Evolutionary conservation across 2,888 invertebrate species (phyloP).

Genomic region (Imbricaverruca yamaguchii): DNA sequence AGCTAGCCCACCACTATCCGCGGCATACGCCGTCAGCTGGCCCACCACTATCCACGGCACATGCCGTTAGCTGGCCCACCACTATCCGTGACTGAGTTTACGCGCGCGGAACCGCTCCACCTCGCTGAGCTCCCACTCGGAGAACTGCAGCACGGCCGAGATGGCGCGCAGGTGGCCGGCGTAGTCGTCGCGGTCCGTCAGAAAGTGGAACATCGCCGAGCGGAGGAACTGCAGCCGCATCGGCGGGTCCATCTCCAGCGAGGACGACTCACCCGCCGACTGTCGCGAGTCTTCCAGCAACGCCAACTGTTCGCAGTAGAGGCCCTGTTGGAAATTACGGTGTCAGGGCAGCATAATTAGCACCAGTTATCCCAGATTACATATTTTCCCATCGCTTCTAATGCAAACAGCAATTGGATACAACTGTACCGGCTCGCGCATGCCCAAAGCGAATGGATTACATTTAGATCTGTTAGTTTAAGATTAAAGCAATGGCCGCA

Average conservation of each 20-base stretch:
- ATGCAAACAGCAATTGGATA: too few relatives aligned
- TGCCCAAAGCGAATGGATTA: too few relatives aligned
- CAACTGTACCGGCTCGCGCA: too few relatives aligned
- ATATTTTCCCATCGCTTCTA: too few relatives aligned
- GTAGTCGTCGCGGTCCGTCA: slow-evolving; percentile 80
- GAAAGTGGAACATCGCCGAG: slow-evolving; percentile 85
- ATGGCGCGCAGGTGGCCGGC: slow-evolving; percentile 82
- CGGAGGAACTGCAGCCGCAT: slow-evolving; percentile 85
- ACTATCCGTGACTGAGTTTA: not conserved
- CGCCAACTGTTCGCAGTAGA: slow-evolving; percentile 52
- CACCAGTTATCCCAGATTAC: too few relatives aligned
- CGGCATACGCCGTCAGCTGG: not conserved
- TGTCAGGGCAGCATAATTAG: too few relatives aligned
- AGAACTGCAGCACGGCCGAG: slow-evolving; percentile 82
- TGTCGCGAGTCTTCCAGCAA: slow-evolving; percentile 61
- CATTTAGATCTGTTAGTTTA: too few relatives aligned
- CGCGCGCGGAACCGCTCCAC: slow-evolving; percentile 50
- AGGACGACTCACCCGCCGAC: slow-evolving; percentile 37
- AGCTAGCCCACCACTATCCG: not conserved
- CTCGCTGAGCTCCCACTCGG: slow-evolving; percentile 67
- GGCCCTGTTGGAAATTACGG: slow-evolving; percentile 55
- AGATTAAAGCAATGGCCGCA: too few relatives aligned
- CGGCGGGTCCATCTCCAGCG: slow-evolving; percentile 59
- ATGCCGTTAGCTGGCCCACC: not conserved
- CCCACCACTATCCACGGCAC: not conserved